Base-by-base conservation (phyloP, 2,888 invertebrate genomes). In the Phoenoteleia sp. region DNA sequence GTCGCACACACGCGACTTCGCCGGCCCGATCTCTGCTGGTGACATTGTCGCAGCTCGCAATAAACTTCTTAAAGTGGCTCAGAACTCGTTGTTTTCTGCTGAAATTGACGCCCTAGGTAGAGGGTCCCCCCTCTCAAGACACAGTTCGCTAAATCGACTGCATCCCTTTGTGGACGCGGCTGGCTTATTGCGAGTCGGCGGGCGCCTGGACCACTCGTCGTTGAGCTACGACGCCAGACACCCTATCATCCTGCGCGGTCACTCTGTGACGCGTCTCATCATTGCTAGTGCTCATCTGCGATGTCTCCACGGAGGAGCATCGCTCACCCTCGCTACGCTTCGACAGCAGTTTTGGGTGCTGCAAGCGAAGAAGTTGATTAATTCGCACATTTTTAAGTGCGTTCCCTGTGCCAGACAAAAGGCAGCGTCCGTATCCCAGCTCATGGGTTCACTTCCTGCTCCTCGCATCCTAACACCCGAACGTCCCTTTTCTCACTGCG, bases 171-270 rank as follows among this genome's bases (percentile, higher is more conserved):
- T 87, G 1, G 86, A 85, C 52, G 21, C 39, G 5, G 45, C 45
- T 4, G 84, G 75, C 9, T n/a, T n/a, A 15, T 36, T 76, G n/a
- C 27, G 87, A 64, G 86, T 88, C 0, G 88, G 87, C 9, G 87
- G 87, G 11, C 58, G 88, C 36, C 60, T 88, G n/a, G n/a, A 49
- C 19, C 36, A 87, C 54, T 56, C 84, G 3, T 25, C 39, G 0
- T 21, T 87, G 13, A 29, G 49, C 3, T 67, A 45, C 19, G 77
- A 82, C 1, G 36, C 58, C 19, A 79, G 79, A 56, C 74, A 84
- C n/a, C 84, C 84, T 0, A n/a, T 58, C 9, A 66, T 84, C 1
- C 45, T 86, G 4, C 69, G 77, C 9, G 15, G 21, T n/a, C 56
- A 77, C 29, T 27, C 19, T 2, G n/a, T 75, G 2, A 54, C 36